Base-by-base conservation (phyloP, 2,113 vertebrate genomes). In the Nycticryphes semicollaris region DNA sequence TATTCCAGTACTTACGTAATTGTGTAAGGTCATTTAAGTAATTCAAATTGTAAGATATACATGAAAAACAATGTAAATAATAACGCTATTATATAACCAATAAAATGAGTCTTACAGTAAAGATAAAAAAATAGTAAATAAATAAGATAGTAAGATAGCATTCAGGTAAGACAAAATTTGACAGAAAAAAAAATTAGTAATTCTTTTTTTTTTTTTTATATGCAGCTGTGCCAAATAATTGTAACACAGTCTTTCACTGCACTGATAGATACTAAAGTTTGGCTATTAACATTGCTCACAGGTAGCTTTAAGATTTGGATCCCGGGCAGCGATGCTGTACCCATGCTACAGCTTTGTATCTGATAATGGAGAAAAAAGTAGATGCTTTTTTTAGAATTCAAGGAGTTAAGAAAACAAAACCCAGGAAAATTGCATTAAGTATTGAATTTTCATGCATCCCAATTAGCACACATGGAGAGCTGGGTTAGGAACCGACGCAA, bases 281-380 rank as follows among this genome's bases (percentile, higher is more conserved):
- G 53, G 17, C 35, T 48, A 4, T 75, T 56, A 76, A 22, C 24
- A 5, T 68, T 87, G 69, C 63, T 87, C 47, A 33, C 9, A 45
- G 45, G 24, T 67, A 82, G 53, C 30, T 82, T 84, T 76, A 64
- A 73, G 33, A 54, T 59, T 56, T 64, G 24, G 17, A 43, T 79
- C n/a, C 18, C 0, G 1, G 14, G 15, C 3, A 0, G 24, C 0
- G 0, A 41, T 31, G 39, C 53, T 72, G 28, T 27, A 70, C 81
- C 76, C 12, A 5, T 62, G 47, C 41, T 75, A 39, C 2, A n/a
- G 41, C 35, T 59, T 59, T 86, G 63, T 86, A 30, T 54, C 31
- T 21, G 5, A 37, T 50, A 53, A 54, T 33, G 33, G 47, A 70
- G 41, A 76, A 59, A 77, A 66, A 90, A 64, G 16, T 6, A 74